Conservation (phyloP, 1,140 invertebrate species). For the Drosophila quadrilineata region DNA sequence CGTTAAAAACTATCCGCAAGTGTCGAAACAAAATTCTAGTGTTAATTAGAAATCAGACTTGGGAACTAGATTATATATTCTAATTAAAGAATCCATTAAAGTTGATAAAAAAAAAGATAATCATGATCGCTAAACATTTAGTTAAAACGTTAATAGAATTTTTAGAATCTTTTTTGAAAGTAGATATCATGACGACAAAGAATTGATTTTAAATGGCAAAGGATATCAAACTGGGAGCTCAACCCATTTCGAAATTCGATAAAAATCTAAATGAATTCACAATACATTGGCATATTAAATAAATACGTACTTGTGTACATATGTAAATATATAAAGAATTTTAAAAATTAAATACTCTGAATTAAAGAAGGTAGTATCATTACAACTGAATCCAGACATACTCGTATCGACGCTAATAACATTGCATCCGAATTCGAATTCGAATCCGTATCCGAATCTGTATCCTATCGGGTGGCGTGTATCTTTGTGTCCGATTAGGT, state of each 20-base stretch:
- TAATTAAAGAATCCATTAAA: conserved; percentile 23
- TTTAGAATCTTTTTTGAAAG: background rate
- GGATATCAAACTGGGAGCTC: conserved; percentile 5
- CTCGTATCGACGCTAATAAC: too few species aligned
- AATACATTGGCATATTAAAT: conserved; percentile 30
- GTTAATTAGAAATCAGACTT: background rate
- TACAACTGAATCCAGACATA: conserved; percentile 39
- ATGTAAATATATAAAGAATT: conserved; percentile 28
- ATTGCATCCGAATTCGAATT: background rate
- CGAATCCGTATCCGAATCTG: background rate
- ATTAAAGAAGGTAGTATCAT: too few species aligned
- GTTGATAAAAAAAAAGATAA: too few species aligned
- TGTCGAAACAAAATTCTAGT: conserved; percentile 13
- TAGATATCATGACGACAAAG: too few species aligned
- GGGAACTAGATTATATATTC: conserved; percentile 14
- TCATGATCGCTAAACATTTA: too few species aligned
- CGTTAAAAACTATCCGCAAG: conserved; percentile 11
- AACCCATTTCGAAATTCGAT: conserved; percentile 13
- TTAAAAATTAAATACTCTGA: conserved; percentile 30
- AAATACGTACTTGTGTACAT: conserved; percentile 27
- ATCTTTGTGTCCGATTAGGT: conserved; percentile 56
- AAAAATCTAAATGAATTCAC: conserved; percentile 26
- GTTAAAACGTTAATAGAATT: conserved; percentile 26
- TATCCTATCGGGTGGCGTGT: conserved; percentile 22
- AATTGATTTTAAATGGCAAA: conserved; percentile 30